Base-by-base conservation (phyloP, 2,113 vertebrate species). In the Bubalus kerabau region DNA sequence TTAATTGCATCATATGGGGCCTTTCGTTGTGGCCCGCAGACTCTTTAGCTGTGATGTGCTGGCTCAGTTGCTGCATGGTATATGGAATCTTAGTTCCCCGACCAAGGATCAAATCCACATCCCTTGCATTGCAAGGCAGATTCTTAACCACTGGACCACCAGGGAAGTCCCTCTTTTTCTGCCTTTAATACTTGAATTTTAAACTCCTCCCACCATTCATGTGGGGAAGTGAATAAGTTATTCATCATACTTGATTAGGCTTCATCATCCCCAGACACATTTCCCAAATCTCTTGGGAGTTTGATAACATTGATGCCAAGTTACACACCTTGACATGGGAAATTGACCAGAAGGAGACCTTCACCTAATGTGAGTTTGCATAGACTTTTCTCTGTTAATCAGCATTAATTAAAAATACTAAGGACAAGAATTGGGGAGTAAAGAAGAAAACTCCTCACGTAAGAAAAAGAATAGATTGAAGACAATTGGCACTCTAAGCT, bases 111-210 rank as follows among this genome's bases (percentile, higher is more conserved):
- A 0, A 50, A 80, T 9, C 7, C 46, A 50, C 16, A 30, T 50
- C 28, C 46, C 15, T 48, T 78, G 40, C 74, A 46, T 9, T 46
- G 24, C 12, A 26, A 15, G 40, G 74, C 40, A 78, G 74, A 78
- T 10, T 80, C 28, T 80, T 80, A 80, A 80, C 26, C 46, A 30
- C 26, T 80, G 46, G 26, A 46, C 26, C 8, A 48, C 76, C 76
- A 30, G 46, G 8, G 46, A 80, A 80, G 26, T 80, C 46, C 28
- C 26, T 28, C 74, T 78, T 78, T 46, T 78, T 28, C 15, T 78
- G 43, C 43, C 74, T 78, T 78, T 52, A 36, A 90, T 46, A 62
- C 9, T 90, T 87, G 17, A 19, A 71, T 90, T 90, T 94, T 95
- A 95, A 93, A 85, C 32, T 48, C 3, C 50, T 84, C 24, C 17